A percentile compares a stretch with the other conserved stretches of the same genome.
Evolutionary conservation across 2,888 invertebrate genomes (phyloP).

Genomic region (Zelleria hepariella): DNA sequence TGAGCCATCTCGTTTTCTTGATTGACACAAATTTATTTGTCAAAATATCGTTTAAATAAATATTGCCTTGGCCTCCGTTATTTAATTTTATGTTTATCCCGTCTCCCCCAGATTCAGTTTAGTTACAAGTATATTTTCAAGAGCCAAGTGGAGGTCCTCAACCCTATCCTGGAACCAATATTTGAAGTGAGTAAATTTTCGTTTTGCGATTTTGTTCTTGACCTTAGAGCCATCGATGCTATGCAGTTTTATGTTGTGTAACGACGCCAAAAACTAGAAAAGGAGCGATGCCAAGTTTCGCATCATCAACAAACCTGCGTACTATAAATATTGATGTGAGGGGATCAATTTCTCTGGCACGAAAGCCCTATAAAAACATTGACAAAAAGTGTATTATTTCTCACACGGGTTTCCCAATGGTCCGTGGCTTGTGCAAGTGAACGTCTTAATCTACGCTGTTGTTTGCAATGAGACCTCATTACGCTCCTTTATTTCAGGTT

Average conservation of each 20-base stretch:
- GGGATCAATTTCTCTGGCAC: background rate
- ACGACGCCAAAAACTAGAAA: slow-evolving; percentile 54
- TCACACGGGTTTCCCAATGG: background rate
- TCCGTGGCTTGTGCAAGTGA: background rate
- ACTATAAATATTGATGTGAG: background rate
- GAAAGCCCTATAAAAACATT: background rate
- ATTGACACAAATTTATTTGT: slow-evolving; percentile 59
- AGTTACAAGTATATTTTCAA: slow-evolving; percentile 2
- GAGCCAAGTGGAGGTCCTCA: slow-evolving; percentile 14
- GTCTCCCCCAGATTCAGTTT: slow-evolving; percentile 30
- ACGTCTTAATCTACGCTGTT: background rate
- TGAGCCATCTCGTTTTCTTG: slow-evolving; percentile 23
- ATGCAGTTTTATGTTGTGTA: slow-evolving; percentile 61
- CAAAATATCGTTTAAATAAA: slow-evolving; percentile 64
- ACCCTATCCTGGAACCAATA: slow-evolving; percentile 5
- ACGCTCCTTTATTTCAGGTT: background rate
- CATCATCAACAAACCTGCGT: slow-evolving; percentile 14
- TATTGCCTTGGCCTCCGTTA: slow-evolving; percentile 44
- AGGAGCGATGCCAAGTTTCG: slow-evolving; percentile 53
- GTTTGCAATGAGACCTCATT: background rate
- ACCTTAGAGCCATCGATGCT: slow-evolving; percentile 54
- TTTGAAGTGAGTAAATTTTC: slow-evolving; percentile 35
- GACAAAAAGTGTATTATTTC: background rate
- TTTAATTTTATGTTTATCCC: slow-evolving; percentile 53
- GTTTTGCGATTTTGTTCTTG: slow-evolving; percentile 36